phyloP scores from a whole-genome alignment of 2,888 invertebrate genomes.

The Chymomyza procnemis region DNA sequence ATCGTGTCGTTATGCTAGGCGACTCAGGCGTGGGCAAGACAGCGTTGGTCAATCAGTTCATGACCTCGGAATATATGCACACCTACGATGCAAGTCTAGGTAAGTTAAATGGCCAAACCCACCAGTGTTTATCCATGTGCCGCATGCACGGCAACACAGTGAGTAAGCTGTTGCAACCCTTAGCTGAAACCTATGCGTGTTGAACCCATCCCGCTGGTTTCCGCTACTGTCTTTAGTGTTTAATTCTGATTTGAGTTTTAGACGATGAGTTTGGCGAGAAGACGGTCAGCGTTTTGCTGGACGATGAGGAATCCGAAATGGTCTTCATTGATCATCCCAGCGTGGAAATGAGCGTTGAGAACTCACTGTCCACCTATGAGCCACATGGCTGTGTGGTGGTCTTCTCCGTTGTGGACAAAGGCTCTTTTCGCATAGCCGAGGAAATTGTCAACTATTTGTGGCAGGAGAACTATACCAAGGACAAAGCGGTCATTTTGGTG shows the following conservation, averaged over 20 bases:
- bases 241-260: conserved; percentile 81
- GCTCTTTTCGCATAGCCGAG: conserved; percentile 89
- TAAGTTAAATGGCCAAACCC: conserved; percentile 79
- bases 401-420: conserved; percentile 91
- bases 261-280: conserved; percentile 95
- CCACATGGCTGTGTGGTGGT: conserved; percentile 95
- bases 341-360: conserved; percentile 94
- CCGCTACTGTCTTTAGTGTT: conserved; percentile 73
- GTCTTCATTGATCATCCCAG: conserved; percentile 94
- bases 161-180: conserved; percentile 37
- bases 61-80: conserved; percentile 97
- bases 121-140: background rate
- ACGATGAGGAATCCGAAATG: conserved; percentile 93
- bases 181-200: conserved; percentile 31
- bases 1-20: conserved; percentile 90
- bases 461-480: conserved; percentile 88
- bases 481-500: conserved; percentile 92
- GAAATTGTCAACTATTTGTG: conserved; percentile 92
- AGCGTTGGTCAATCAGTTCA: conserved; percentile 93
- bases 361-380: conserved; percentile 92
- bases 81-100: conserved; percentile 94
- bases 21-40: conserved; percentile 94
- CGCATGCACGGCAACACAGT: background rate
- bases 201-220: conserved; percentile 46
- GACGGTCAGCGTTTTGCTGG: conserved; percentile 92